phyloP scores from a whole-genome alignment of 1,140 invertebrate genomes.

The Saccostrea echinata region DNA sequence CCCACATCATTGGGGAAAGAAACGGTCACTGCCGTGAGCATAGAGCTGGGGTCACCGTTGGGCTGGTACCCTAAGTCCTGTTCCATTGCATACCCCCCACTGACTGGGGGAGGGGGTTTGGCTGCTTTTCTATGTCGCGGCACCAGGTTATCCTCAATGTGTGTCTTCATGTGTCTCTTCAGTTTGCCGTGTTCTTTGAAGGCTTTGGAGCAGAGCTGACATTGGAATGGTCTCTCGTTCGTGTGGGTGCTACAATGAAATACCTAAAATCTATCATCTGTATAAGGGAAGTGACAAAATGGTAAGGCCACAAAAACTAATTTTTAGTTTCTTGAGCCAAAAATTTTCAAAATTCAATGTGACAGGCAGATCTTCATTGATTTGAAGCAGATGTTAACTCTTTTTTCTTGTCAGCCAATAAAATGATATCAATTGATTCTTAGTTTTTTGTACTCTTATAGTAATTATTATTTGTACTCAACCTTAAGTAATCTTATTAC shows the following conservation, averaged over 20 bases:
- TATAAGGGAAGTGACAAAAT: not conserved
- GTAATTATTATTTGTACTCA: no score
- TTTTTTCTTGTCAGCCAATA: no score
- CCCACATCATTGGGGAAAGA: not conserved
- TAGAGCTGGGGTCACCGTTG: not conserved
- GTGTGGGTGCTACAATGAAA: slow-evolving; percentile 82
- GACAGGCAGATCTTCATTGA: no score
- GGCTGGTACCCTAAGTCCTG: not conserved
- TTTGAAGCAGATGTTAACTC: no score
- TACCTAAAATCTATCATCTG: not conserved
- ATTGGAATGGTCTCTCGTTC: slow-evolving; percentile 90
- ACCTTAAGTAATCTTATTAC: no score
- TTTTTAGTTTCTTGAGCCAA: no score
- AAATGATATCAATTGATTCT: no score
- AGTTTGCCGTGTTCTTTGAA: slow-evolving; percentile 95
- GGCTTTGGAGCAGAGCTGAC: slow-evolving; percentile 91
- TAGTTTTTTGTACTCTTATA: no score
- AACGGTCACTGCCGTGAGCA: not conserved
- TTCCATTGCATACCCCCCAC: not conserved
- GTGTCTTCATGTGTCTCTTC: slow-evolving; percentile 95
- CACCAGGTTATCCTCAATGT: not conserved
- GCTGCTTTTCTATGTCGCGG: not conserved
- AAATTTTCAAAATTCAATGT: no score
- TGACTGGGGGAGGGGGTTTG: not conserved
- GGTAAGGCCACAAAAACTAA: no score